phyloP scores from a whole-genome alignment of 2,113 vertebrate genomes.

The Tragelaphus scriptus region DNA sequence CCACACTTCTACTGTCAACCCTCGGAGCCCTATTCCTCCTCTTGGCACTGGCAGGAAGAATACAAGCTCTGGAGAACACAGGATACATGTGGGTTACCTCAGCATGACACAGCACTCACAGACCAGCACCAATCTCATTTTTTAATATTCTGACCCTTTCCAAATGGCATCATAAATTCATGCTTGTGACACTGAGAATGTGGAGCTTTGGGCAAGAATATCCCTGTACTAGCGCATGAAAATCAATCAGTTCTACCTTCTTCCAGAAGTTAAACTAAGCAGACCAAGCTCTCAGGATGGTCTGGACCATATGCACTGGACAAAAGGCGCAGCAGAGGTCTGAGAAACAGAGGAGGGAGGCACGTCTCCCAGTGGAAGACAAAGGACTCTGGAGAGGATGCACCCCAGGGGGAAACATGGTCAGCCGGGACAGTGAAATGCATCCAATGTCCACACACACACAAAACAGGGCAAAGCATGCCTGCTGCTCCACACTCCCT shows the following conservation, averaged over 20 bases:
- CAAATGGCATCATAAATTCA: not conserved
- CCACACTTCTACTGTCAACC: rapidly evolving
- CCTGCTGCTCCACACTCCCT: not conserved
- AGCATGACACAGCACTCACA: not conserved
- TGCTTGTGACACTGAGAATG: not conserved
- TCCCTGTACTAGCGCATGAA: not conserved
- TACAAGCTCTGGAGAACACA: not conserved
- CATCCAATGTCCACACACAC: not conserved
- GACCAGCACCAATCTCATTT: not conserved
- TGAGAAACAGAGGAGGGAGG: not conserved
- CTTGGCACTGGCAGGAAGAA: not conserved
- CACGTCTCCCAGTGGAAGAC: not conserved
- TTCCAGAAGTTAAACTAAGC: not conserved
- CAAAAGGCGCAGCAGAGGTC: not conserved
- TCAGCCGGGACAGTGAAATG: not conserved
- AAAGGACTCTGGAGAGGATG: not conserved
- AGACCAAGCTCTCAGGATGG: not conserved
- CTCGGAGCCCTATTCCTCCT: not conserved
- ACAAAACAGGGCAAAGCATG: not conserved
- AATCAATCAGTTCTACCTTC: not conserved
- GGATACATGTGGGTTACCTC: not conserved
- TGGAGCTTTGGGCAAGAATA: not conserved
- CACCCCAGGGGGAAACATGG: not conserved
- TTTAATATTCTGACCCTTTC: not conserved
- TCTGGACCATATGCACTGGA: not conserved